phyloP scores from a whole-genome alignment of 2,888 invertebrate species.

The Luperina testacea region DNA sequence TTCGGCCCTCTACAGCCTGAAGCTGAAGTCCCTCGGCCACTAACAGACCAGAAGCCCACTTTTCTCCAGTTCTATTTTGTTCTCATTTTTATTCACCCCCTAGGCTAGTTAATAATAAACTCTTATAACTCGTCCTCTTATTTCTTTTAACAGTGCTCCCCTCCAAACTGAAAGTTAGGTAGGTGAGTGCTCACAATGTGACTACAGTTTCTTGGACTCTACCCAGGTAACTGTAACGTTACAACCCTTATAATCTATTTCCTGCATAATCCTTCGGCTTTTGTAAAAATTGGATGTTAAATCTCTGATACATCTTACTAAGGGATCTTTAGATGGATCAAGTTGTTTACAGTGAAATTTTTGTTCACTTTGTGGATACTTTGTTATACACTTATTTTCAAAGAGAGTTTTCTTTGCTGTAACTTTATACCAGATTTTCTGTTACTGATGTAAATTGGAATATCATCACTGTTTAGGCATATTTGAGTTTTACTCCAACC shows the following conservation, averaged over 20 bases:
- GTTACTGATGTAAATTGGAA: background rate
- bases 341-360: slow-evolving; percentile 36
- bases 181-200: too few relatives aligned
- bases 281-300: slow-evolving; percentile 54
- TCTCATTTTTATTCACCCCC: too few relatives aligned
- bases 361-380: slow-evolving; percentile 7
- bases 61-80: too few relatives aligned
- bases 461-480: background rate
- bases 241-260: slow-evolving; percentile 65
- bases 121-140: too few relatives aligned
- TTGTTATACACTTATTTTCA: background rate
- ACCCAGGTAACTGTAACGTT: too few relatives aligned
- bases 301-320: slow-evolving; percentile 49
- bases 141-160: too few relatives aligned
- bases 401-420: background rate
- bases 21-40: too few relatives aligned
- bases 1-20: too few relatives aligned
- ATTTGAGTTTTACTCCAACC: background rate
- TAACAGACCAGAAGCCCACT: too few relatives aligned
- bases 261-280: slow-evolving; percentile 59
- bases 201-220: too few relatives aligned
- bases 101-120: too few relatives aligned
- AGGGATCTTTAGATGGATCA: slow-evolving; percentile 36
- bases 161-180: too few relatives aligned
- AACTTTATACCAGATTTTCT: background rate